Evolutionary conservation across 35 echinoderm and acorn worm genomes (phyloP).

Genomic region (Chiridota heheva): DNA sequence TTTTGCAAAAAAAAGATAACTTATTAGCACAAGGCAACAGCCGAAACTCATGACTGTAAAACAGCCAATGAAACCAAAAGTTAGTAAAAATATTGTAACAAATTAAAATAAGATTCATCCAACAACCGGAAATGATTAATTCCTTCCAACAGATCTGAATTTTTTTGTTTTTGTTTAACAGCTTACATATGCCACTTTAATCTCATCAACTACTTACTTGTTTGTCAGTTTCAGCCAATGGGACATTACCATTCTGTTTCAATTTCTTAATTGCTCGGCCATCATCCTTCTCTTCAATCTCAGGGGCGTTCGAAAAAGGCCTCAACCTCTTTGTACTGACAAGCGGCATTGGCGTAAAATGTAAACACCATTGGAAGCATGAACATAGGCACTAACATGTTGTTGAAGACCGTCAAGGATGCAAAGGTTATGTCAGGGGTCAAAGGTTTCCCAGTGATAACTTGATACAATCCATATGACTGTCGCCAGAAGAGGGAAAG

Average conservation of each 20-base stretch:
- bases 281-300: constrained; percentile 65
- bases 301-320: constrained; percentile 64
- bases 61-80: too few species aligned
- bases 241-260: neutral
- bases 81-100: too few species aligned
- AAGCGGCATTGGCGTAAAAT: constrained; percentile 66
- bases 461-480: constrained; percentile 75
- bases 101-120: too few species aligned
- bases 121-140: too few species aligned
- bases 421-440: constrained; percentile 84
- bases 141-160: too few species aligned
- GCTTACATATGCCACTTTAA: too few species aligned
- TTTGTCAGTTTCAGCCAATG: neutral
- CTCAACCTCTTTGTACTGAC: constrained; percentile 68
- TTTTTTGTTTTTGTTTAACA: too few species aligned
- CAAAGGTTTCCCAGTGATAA: constrained; percentile 38
- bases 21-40: too few species aligned
- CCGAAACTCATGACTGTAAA: too few species aligned
- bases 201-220: neutral
- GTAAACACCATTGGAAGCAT: constrained; percentile 56
- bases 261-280: constrained; percentile 27
- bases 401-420: constrained; percentile 79
- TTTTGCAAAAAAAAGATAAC: too few species aligned
- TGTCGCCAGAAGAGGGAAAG: constrained; percentile 22
- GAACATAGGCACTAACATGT: constrained; percentile 66